These are phyloP conservation scores for Temnothorax longispinosus DNA, from an alignment of 1,140 invertebrate species.

Conservation along the genomic window DNA sequence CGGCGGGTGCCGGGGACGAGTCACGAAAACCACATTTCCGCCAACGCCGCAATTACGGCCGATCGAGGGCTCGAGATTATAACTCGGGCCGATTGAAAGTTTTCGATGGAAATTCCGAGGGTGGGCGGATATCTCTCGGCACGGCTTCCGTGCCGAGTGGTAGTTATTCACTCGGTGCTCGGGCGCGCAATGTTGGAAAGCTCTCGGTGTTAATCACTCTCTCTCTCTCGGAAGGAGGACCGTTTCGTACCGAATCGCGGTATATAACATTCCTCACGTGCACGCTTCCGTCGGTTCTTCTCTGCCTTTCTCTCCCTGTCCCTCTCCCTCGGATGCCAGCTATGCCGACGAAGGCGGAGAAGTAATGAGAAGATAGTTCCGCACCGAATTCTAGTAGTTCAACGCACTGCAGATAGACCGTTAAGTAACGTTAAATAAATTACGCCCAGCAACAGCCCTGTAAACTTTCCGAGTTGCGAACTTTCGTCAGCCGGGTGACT, in stretches of 20 bases:
- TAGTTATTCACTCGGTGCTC: constrained; percentile 77
- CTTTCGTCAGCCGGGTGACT: constrained; percentile 8
- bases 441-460: background rate
- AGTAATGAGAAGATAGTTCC: constrained; percentile 50
- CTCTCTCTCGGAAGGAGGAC: constrained; percentile 69
- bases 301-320: too few relatives aligned
- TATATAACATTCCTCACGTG: constrained; percentile 66
- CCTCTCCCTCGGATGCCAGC: constrained; percentile 1
- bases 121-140: constrained; percentile 71
- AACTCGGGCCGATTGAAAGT: constrained; percentile 78
- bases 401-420: constrained; percentile 32
- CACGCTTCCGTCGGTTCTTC: constrained; percentile 31
- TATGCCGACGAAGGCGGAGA: constrained; percentile 51
- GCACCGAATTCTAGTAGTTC: constrained; percentile 24
- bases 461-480: constrained; percentile 37
- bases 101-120: constrained; percentile 77
- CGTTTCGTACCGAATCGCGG: constrained; percentile 59
- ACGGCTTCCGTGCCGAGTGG: constrained; percentile 79
- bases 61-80: constrained; percentile 79
- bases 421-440: constrained; percentile 49
- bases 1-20: constrained; percentile 24
- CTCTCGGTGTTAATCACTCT: constrained; percentile 80
- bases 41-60: constrained; percentile 55
- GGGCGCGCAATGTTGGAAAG: constrained; percentile 64
- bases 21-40: constrained; percentile 58